Percentiles rank a stretch among this genome's conserved stretches.
phyloP scores from a whole-genome alignment of 2,888 invertebrate species.

The Gonocerus acuteangulatus region DNA sequence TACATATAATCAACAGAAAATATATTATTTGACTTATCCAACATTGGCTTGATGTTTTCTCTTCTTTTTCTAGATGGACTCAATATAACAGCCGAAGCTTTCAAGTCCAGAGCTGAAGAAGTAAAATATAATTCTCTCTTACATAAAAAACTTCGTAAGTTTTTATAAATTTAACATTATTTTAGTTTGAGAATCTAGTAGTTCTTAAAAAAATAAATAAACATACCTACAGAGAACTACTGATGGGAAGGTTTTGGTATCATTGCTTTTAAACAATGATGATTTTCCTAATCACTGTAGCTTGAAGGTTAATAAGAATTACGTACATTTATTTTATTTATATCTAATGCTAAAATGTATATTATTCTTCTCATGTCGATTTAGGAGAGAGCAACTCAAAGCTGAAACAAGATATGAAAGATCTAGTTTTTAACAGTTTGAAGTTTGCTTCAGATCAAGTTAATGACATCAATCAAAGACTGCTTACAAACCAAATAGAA shows the following conservation, averaged over 20 bases:
- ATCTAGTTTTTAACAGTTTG: slow-evolving; percentile 9
- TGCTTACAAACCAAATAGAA: slow-evolving; percentile 29
- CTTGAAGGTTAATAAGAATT: too few relatives aligned
- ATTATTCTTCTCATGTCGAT: too few relatives aligned
- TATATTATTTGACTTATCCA: too few relatives aligned
- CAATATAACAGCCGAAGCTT: slow-evolving; percentile 29
- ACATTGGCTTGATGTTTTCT: too few relatives aligned
- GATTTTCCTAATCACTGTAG: too few relatives aligned
- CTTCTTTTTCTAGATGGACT: slow-evolving; percentile 28
- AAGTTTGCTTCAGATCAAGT: slow-evolving; percentile 20
- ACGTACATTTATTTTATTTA: too few relatives aligned
- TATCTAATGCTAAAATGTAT: too few relatives aligned
- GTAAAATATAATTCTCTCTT: slow-evolving; percentile 25
- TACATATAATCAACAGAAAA: too few relatives aligned
- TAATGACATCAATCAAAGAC: slow-evolving; percentile 30
- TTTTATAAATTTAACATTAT: not conserved
- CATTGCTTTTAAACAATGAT: too few relatives aligned
- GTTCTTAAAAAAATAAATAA: too few relatives aligned
- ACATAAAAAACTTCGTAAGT: slow-evolving; percentile 32
- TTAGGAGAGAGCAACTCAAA: slow-evolving; percentile 31
- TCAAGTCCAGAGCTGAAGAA: slow-evolving; percentile 30
- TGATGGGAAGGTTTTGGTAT: too few relatives aligned
- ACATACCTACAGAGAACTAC: too few relatives aligned
- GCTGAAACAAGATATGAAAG: slow-evolving; percentile 26
- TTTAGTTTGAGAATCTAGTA: not conserved